Percentiles rank a stretch among this genome's conserved stretches.
phyloP scores from a whole-genome alignment of 2,113 vertebrate species.

The Rhadina sibilatrix region DNA sequence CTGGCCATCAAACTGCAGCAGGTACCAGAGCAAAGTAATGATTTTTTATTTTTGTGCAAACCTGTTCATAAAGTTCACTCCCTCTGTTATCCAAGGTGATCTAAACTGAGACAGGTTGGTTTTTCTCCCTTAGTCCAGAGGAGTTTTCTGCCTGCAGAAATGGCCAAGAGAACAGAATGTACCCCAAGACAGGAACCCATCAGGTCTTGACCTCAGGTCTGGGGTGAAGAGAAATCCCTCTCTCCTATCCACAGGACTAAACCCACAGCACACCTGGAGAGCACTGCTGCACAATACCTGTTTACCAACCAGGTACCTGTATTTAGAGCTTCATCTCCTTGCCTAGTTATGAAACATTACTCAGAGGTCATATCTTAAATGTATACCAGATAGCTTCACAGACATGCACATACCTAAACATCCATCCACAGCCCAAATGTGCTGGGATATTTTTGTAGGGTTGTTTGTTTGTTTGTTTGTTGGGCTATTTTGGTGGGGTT shows the following conservation, averaged over 20 bases:
- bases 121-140: background rate
- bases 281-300: accelerated
- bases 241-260: background rate
- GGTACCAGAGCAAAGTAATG: background rate
- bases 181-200: background rate
- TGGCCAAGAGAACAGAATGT: background rate
- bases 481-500: background rate
- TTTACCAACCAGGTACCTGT: background rate
- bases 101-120: background rate
- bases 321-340: background rate
- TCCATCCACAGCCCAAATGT: background rate
- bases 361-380: background rate
- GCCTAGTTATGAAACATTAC: background rate
- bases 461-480: background rate
- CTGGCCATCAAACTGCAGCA: background rate
- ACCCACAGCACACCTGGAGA: background rate
- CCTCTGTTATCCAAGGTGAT: background rate
- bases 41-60: background rate
- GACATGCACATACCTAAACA: background rate
- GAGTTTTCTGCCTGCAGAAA: background rate
- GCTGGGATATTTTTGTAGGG: background rate
- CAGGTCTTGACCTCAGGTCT: background rate
- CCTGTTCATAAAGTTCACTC: background rate
- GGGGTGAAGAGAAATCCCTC: background rate
- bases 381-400: background rate